A percentile compares a stretch with the other conserved stretches of the same genome.
These are phyloP conservation scores for Peromyscus maniculatus DNA, from an alignment of 2,113 vertebrate genomes.

Conservation along the genomic window DNA sequence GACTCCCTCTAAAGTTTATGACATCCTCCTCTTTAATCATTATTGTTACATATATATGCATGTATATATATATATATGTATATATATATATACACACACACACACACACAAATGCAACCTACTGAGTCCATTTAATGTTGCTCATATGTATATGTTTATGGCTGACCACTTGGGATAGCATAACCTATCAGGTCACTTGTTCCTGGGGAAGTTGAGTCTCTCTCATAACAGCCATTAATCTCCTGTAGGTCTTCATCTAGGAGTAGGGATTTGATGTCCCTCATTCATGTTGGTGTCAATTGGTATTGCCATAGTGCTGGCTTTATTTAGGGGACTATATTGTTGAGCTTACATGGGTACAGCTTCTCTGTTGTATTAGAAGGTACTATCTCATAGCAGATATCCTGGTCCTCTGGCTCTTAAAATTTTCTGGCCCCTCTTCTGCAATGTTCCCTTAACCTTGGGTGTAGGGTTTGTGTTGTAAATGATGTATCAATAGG, in stretches of 20 bases:
- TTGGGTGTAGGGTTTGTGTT: not conserved
- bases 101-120: not conserved
- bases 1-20: not conserved
- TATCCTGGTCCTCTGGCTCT: not conserved
- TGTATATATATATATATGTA: not conserved
- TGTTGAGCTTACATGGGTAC: not conserved
- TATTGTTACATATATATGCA: not conserved
- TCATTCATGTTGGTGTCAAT: not conserved
- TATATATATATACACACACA: no score
- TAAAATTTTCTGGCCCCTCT: no score
- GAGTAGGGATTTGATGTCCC: not conserved
- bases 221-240: not conserved
- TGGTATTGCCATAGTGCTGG: not conserved
- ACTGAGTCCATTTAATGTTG: not conserved
- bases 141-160: not conserved
- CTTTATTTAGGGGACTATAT: not conserved
- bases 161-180: not conserved
- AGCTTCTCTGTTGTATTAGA: not conserved
- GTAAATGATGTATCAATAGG: not conserved
- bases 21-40: not conserved
- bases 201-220: not conserved
- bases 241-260: not conserved
- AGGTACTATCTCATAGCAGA: not conserved
- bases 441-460: not conserved
- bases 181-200: not conserved